A percentile compares a stretch with the other conserved stretches of the same genome.
Evolutionary conservation across 1,140 invertebrate species (phyloP).

Genomic region (Ips typographus): DNA sequence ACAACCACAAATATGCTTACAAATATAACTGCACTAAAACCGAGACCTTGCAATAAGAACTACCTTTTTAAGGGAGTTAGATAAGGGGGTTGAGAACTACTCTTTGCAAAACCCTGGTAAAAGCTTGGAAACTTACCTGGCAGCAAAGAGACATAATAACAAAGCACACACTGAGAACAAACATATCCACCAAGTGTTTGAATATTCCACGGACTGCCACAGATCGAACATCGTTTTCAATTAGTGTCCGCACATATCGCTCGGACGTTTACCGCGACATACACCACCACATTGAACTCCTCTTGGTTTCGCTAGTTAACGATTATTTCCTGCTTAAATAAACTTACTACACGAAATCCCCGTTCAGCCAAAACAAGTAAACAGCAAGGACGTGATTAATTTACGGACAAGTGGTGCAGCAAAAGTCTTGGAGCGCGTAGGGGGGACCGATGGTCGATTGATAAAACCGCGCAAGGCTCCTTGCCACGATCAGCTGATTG

Average conservation of each 20-base stretch:
- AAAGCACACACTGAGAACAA: slow-evolving; percentile 21
- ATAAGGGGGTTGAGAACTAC: neutral
- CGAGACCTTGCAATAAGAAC: neutral
- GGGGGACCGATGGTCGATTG: no score
- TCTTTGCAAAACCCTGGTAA: no score
- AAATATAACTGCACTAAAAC: neutral
- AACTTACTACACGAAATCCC: neutral
- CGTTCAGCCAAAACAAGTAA: slow-evolving; percentile 4
- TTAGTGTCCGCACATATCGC: slow-evolving; percentile 14
- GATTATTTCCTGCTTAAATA: no score
- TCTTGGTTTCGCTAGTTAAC: no score
- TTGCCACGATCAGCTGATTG: no score
- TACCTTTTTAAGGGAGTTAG: neutral
- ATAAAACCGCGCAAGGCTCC: no score
- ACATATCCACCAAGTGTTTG: slow-evolving; percentile 18
- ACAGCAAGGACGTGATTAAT: neutral
- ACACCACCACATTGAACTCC: no score
- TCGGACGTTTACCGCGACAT: neutral
- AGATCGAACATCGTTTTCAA: slow-evolving; percentile 28
- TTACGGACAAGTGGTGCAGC: no score
- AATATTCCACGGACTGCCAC: slow-evolving; percentile 10
- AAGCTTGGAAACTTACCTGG: slow-evolving; percentile 6
- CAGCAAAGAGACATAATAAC: slow-evolving; percentile 19
- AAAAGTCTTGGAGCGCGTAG: no score
- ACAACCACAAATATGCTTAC: no score